Evolutionary conservation across 2,113 vertebrate genomes (phyloP).

Genomic region (Tapirus terrestris): DNA sequence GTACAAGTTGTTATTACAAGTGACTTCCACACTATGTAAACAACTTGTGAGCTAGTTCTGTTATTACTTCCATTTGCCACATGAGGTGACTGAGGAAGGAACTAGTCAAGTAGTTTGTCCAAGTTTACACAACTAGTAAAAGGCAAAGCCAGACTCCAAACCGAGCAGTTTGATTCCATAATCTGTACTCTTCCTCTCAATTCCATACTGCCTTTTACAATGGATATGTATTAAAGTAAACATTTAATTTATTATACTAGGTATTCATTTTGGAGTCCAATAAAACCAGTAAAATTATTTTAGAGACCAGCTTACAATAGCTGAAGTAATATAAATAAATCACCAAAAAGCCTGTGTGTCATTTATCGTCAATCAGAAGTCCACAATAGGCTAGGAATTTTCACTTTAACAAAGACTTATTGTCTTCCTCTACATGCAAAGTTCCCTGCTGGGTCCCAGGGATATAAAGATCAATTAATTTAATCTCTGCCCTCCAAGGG

Average conservation of each 20-base stretch:
- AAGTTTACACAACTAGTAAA: neutral
- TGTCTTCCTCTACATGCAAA: neutral
- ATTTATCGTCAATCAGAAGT: neutral
- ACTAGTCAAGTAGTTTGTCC: neutral
- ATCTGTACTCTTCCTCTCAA: neutral
- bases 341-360: neutral
- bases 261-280: neutral
- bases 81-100: neutral
- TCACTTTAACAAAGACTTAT: neutral
- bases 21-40: neutral
- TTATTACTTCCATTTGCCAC: neutral
- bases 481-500: neutral
- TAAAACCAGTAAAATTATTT: neutral
- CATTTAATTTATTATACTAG: neutral
- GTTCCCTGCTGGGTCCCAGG: neutral
- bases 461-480: neutral
- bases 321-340: neutral
- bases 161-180: neutral
- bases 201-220: neutral
- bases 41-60: neutral
- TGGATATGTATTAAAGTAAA: neutral
- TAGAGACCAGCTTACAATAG: neutral
- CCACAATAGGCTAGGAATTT: neutral
- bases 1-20: neutral
- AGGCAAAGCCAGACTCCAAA: neutral